Conservation (phyloP, 2,888 invertebrate species). For the Buathra laborator region DNA sequence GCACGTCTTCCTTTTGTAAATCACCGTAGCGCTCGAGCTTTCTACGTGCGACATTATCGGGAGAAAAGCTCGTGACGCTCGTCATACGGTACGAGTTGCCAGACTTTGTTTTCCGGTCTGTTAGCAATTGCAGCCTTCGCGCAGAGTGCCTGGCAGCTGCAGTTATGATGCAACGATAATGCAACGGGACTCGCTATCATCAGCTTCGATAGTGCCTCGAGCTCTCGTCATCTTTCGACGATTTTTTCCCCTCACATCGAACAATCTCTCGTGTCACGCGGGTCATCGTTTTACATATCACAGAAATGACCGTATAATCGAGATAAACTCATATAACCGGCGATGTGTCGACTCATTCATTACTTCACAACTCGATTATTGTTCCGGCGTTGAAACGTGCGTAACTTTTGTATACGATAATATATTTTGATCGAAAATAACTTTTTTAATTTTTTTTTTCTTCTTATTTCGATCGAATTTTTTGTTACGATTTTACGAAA, state of each 20-base stretch:
- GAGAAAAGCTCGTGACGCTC: constrained; percentile 30
- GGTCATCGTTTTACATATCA: constrained; percentile 18
- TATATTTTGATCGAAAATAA: background rate
- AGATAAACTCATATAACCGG: background rate
- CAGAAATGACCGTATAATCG: background rate
- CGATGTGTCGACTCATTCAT: background rate
- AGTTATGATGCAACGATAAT: constrained; percentile 15
- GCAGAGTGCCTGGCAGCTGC: background rate
- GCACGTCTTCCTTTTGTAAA: constrained; percentile 24
- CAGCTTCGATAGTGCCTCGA: background rate
- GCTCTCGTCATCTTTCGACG: background rate
- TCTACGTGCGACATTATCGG: constrained; percentile 33
- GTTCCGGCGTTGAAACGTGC: background rate
- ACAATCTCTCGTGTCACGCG: background rate
- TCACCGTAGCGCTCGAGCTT: constrained; percentile 40
- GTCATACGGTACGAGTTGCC: constrained; percentile 18
- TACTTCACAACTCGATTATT: background rate
- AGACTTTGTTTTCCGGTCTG: constrained; percentile 21
- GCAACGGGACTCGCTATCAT: constrained; percentile 3
- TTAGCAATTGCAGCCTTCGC: constrained; percentile 6
- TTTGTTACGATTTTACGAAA: too few relatives aligned
- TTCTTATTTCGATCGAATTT: too few relatives aligned
- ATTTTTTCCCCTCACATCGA: background rate
- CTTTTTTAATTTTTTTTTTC: background rate
- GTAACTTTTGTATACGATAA: background rate